These are phyloP conservation scores for Dendroctonus ponderosae DNA, from an alignment of 1,140 invertebrate genomes.

Conservation along the genomic window DNA sequence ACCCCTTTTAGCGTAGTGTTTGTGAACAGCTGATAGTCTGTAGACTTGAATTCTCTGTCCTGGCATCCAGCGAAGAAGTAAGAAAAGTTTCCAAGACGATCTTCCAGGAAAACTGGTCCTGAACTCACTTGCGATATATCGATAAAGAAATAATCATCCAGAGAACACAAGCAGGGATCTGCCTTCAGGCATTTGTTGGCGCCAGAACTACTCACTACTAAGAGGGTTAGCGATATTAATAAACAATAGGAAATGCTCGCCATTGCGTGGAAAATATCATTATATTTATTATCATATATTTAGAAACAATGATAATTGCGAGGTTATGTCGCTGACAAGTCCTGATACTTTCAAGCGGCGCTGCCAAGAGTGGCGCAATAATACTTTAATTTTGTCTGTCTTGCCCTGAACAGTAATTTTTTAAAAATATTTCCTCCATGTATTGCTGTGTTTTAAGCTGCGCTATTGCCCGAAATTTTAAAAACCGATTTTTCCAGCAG, in stretches of 20 bases:
- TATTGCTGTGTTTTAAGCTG: no score
- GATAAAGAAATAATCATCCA: slow-evolving; percentile 32
- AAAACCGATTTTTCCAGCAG: no score
- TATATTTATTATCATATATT: slow-evolving; percentile 4
- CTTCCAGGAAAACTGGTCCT: slow-evolving; percentile 10
- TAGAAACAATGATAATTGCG: background rate
- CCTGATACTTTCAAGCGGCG: no score
- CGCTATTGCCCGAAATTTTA: no score
- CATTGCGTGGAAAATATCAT: slow-evolving; percentile 8
- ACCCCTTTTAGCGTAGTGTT: slow-evolving; percentile 1
- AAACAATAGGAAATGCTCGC: slow-evolving; percentile 14
- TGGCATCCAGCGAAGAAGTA: slow-evolving; percentile 37
- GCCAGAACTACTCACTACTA: background rate
- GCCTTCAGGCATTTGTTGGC: slow-evolving; percentile 12
- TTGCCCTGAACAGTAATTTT: no score
- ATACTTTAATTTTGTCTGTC: no score
- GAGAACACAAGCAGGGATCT: slow-evolving; percentile 27
- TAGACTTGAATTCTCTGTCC: slow-evolving; percentile 17
- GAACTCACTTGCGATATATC: slow-evolving; percentile 13
- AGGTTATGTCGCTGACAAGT: no score
- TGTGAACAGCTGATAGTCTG: slow-evolving; percentile 1
- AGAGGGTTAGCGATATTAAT: background rate
- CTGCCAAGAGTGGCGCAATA: no score
- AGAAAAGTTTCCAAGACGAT: slow-evolving; percentile 16
- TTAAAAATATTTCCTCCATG: no score